Evolutionary conservation across 2,113 vertebrate species (phyloP).

Genomic region (Cyanoramphus novaezelandiae): DNA sequence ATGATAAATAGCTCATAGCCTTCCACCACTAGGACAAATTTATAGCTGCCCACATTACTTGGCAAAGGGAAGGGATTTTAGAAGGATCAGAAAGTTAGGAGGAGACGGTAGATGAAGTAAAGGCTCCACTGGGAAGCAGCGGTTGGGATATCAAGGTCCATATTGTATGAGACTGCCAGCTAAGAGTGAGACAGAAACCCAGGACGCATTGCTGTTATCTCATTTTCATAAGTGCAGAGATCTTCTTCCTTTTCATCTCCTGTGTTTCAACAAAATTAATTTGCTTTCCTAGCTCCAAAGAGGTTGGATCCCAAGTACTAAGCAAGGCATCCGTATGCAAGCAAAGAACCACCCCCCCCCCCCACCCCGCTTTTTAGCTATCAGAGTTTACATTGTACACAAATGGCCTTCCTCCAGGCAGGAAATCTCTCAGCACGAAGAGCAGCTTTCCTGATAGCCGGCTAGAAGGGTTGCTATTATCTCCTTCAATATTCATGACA

Average conservation of each 20-base stretch:
- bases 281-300: background rate
- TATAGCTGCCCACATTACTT: slow-evolving; percentile 24
- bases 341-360: no score
- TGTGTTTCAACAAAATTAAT: background rate
- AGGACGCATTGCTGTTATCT: background rate
- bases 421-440: background rate
- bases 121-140: background rate
- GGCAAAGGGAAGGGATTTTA: slow-evolving; percentile 17
- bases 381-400: background rate
- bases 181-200: background rate
- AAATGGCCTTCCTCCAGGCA: background rate
- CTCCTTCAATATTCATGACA: background rate
- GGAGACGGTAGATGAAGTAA: slow-evolving; percentile 4
- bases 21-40: slow-evolving; percentile 4
- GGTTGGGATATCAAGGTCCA: slow-evolving; percentile 10
- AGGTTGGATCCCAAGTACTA: background rate
- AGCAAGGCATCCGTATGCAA: background rate
- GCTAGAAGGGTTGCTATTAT: background rate
- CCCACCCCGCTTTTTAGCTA: background rate
- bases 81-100: background rate
- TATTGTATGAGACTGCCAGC: background rate
- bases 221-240: background rate
- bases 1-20: slow-evolving; percentile 3
- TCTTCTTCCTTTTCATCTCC: background rate
- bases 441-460: background rate